A percentile compares a stretch with the other conserved stretches of the same genome.
These are phyloP conservation scores for Columba guinea DNA, from an alignment of 2,797 vertebrate species.

Conservation along the genomic window DNA sequence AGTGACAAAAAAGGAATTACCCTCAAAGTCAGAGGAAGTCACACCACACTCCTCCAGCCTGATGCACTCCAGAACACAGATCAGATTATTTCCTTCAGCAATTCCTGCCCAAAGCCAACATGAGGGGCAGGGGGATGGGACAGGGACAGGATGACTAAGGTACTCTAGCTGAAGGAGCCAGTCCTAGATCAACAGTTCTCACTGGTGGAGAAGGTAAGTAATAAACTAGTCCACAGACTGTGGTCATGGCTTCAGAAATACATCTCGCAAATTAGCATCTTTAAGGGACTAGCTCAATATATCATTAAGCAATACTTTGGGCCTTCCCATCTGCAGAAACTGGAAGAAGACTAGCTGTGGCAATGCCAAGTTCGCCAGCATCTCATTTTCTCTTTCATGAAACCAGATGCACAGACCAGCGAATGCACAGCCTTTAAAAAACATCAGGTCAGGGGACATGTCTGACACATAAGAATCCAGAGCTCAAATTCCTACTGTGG, in stretches of 20 bases:
- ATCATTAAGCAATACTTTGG: not conserved
- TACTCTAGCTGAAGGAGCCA: not conserved
- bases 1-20: not conserved
- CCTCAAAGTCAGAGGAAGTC: not conserved
- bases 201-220: not conserved
- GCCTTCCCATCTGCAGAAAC: not conserved
- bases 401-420: not conserved
- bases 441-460: rapidly evolving
- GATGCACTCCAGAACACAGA: not conserved
- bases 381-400: not conserved
- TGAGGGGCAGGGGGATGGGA: not conserved
- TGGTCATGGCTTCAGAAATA: not conserved
- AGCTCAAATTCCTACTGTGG: not conserved
- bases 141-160: not conserved
- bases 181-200: not conserved
- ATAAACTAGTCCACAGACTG: not conserved
- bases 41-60: not conserved
- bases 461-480: not conserved
- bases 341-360: not conserved
- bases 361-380: not conserved
- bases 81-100: not conserved
- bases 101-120: not conserved
- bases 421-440: not conserved
- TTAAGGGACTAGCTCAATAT: not conserved
- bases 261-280: not conserved